Evolutionary conservation across 2,797 vertebrate species (phyloP).

Genomic region (Phylloscopus collybita): DNA sequence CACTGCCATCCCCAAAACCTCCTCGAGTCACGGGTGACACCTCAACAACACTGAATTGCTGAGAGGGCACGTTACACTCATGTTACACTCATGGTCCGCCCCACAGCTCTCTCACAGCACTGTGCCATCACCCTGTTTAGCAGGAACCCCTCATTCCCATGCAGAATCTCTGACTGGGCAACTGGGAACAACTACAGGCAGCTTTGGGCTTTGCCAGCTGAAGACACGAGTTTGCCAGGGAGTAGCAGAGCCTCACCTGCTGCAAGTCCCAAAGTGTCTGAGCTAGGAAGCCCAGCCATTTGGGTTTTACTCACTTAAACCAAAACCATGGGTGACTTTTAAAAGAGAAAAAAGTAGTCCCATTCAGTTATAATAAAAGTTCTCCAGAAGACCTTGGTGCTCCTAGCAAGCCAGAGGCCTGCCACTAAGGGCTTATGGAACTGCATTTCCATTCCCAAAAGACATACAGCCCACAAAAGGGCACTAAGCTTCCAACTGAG

Average conservation of each 20-base stretch:
- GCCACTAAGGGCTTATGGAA: background rate
- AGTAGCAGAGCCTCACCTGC: background rate
- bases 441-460: background rate
- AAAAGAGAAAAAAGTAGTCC: background rate
- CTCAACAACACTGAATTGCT: rapidly evolving
- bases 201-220: rapidly evolving
- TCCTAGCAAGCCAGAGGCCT: background rate
- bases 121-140: background rate
- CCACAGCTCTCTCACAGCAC: rapidly evolving
- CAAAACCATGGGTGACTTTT: background rate
- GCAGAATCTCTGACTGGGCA: background rate
- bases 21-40: background rate
- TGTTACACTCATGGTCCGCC: background rate
- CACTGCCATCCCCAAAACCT: background rate
- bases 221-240: background rate
- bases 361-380: background rate
- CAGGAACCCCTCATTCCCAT: rapidly evolving
- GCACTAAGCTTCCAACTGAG: background rate
- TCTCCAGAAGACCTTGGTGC: background rate
- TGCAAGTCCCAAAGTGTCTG: background rate
- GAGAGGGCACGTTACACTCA: rapidly evolving
- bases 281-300: background rate
- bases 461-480: background rate
- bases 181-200: background rate
- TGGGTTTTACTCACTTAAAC: background rate